Evolutionary conservation across 2,113 vertebrate species (phyloP).

Genomic region (Dicaeum eximium): DNA sequence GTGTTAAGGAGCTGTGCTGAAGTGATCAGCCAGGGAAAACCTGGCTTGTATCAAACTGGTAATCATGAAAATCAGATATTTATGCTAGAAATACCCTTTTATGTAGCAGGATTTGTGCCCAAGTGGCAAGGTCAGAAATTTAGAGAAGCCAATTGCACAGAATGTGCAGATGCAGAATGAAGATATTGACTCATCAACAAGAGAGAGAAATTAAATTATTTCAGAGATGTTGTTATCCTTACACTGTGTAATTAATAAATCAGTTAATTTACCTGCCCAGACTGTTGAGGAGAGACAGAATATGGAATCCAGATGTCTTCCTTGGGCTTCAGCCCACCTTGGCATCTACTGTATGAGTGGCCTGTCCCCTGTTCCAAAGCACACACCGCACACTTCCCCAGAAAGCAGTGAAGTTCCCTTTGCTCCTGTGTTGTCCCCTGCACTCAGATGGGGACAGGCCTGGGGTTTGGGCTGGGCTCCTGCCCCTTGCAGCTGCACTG

Average conservation of each 20-base stretch:
- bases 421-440: background rate
- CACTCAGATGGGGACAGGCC: background rate
- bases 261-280: rapidly evolving
- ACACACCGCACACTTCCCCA: background rate
- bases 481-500: background rate
- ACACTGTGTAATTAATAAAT: background rate
- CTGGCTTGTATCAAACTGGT: background rate
- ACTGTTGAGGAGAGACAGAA: background rate
- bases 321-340: background rate
- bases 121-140: background rate
- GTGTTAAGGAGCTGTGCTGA: background rate
- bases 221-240: background rate
- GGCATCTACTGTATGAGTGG: rapidly evolving
- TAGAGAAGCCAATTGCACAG: background rate
- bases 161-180: too few species aligned
- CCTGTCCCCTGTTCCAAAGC: background rate
- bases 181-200: background rate
- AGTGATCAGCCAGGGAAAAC: background rate
- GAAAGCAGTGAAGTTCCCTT: background rate
- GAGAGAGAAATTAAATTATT: background rate
- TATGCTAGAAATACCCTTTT: background rate
- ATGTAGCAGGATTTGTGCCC: background rate
- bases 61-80: background rate
- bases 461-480: background rate
- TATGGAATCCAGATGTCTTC: background rate